Evolutionary conservation across 1,140 invertebrate genomes (phyloP).

Genomic region (Brachionus asplanchnoidis): DNA sequence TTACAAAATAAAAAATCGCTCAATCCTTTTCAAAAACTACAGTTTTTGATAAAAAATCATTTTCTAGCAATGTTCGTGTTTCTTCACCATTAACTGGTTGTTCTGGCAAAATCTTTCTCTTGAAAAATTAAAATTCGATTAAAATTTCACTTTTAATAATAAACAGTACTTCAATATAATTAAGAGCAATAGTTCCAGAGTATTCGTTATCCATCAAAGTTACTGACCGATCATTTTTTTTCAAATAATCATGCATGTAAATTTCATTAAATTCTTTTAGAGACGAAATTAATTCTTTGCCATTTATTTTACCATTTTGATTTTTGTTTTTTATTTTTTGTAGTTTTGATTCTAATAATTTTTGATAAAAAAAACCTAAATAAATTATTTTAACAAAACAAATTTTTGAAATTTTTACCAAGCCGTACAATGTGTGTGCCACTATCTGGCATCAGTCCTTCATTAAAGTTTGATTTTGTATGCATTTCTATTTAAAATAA

Average conservation of each 20-base stretch:
- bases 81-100: neutral
- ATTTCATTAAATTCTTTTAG: conserved; percentile 16
- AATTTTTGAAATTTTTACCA: neutral
- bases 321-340: conserved; percentile 1
- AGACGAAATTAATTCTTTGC: neutral
- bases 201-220: neutral
- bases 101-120: conserved; percentile 19
- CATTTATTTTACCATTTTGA: neutral
- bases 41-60: neutral
- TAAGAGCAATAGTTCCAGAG: neutral
- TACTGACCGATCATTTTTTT: neutral
- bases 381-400: neutral
- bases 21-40: neutral
- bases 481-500: neutral
- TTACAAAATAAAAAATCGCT: neutral
- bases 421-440: neutral
- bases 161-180: neutral
- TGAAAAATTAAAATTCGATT: neutral
- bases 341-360: neutral
- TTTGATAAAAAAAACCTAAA: neutral
- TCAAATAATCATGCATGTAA: conserved; percentile 28
- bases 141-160: neutral
- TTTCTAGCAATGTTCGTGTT: neutral
- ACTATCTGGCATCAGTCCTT: conserved; percentile 14
- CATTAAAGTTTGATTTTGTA: neutral